Conservation (phyloP, 1,140 invertebrate species). For the Calliphora vicina region DNA sequence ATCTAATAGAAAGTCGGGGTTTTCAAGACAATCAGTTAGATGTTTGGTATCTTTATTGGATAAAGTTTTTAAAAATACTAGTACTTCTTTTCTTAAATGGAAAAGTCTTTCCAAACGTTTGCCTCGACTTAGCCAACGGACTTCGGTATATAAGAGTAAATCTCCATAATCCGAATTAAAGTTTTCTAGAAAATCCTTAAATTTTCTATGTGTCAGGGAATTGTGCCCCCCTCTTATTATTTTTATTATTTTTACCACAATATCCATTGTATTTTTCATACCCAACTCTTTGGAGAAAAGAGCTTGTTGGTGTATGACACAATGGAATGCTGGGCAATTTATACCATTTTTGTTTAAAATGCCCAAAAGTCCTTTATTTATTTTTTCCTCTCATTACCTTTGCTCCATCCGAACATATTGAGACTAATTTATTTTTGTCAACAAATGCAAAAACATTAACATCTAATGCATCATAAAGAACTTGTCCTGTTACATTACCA, state of each 20-base stretch:
- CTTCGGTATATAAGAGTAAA: neutral
- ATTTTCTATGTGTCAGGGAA: conserved; percentile 35
- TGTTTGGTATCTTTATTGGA: neutral
- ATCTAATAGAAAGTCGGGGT: neutral
- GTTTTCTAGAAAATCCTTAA: conserved; percentile 31
- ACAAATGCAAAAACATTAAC: no score
- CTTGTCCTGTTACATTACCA: no score
- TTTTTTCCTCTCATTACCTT: conserved; percentile 23
- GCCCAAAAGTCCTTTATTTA: conserved; percentile 13
- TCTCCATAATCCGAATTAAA: conserved; percentile 33
- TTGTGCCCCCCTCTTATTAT: conserved; percentile 35
- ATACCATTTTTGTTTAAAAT: conserved; percentile 25
- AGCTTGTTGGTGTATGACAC: conserved; percentile 21
- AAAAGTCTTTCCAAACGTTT: neutral
- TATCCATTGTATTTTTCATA: conserved; percentile 20
- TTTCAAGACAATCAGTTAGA: neutral
- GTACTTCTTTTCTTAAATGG: neutral
- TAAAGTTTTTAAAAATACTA: neutral
- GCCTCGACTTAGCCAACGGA: neutral
- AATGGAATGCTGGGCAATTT: conserved; percentile 23
- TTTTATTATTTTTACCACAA: conserved; percentile 29
- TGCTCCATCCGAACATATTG: conserved; percentile 25
- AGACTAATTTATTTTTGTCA: no score
- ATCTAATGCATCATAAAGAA: no score
- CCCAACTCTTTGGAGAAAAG: conserved; percentile 23